Evolutionary conservation across 2,113 vertebrate genomes (phyloP), one percentile per base, ranked within the genome.

Genomic region (Diphyllodes magnificus): DNA sequence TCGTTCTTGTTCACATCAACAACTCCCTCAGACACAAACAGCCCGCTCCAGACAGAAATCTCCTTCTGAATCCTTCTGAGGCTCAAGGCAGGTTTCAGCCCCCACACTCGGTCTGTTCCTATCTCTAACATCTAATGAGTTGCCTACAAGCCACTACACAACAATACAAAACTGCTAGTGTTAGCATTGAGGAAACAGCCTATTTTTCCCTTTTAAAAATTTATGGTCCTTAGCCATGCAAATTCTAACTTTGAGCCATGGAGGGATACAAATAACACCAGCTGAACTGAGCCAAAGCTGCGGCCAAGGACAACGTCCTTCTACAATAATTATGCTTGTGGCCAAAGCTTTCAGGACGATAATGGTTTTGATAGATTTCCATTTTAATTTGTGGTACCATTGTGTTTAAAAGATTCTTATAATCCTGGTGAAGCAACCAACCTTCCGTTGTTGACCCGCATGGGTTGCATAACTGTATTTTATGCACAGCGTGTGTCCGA

Each of bases 291-390:
- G 91, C 95, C 92, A 97, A 92, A 90, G 64, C 86, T 60, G 70
- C 0, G 0, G 94, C 94, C 96, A 96, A 97, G 92, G 92, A 93
- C 95, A 97, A 96, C 92, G 95, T 95, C 91, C 64, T 75, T 93
- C 84, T 92, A 82, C 71, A 96, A 14, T 92, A 95, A 96, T 96
- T 93, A 95, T 18, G 7, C 63, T 92, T 87, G 91, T 68, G 92
- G 95, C 91, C 94, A 96, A 96, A 93, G 70, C 94, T 96, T 96
- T 96, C 91, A 95, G 81, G 84, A 96, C 0, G 19, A 95, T 95
- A 96, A 96, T 91, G 77, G 81, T 80, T 95, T 95, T 96, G 95
- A 97, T 95, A 95, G 84, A 97, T 92, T 93, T 89, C 86, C 86
- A 73, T 92, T 94, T 96, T 94, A 93, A 95, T 96, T 96, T 97